phyloP scores from a whole-genome alignment of 2,113 vertebrate genomes.

The Brachypodius melanocephalos region DNA sequence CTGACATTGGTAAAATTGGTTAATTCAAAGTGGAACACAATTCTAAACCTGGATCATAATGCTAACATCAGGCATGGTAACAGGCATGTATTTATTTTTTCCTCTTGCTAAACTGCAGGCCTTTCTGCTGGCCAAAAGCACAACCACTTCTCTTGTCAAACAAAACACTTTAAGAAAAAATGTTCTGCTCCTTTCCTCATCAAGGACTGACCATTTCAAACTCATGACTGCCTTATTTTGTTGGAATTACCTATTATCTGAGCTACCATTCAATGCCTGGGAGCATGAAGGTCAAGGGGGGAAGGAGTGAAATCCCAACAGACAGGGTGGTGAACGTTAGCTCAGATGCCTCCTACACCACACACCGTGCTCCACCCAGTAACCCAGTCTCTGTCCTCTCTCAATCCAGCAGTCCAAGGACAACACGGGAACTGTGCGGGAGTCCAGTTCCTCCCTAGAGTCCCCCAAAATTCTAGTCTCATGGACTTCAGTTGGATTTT shows the following conservation, averaged over 20 bases:
- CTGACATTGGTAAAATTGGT: neutral
- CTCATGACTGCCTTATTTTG: neutral
- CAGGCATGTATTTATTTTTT: neutral
- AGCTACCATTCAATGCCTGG: neutral
- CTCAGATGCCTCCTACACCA: conserved; percentile 44
- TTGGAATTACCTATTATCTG: neutral
- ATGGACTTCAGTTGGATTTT: neutral
- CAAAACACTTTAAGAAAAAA: neutral
- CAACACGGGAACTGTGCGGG: neutral
- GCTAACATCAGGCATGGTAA: neutral
- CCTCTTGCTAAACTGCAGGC: neutral
- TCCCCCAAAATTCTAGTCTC: neutral
- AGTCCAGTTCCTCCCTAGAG: neutral
- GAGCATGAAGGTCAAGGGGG: neutral
- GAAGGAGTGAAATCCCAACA: conserved; percentile 3
- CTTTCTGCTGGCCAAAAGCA: neutral
- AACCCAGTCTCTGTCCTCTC: neutral
- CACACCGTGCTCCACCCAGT: neutral
- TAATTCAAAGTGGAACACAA: neutral
- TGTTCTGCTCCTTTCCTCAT: neutral
- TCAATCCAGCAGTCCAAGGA: conserved; percentile 9
- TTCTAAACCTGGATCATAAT: neutral
- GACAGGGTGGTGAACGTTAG: conserved; percentile 29
- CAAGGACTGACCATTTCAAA: conserved; percentile 30
- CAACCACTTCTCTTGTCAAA: neutral